Conservation (phyloP, 2,888 invertebrate genomes). For the Scelioninae gen. 1 region DNA sequence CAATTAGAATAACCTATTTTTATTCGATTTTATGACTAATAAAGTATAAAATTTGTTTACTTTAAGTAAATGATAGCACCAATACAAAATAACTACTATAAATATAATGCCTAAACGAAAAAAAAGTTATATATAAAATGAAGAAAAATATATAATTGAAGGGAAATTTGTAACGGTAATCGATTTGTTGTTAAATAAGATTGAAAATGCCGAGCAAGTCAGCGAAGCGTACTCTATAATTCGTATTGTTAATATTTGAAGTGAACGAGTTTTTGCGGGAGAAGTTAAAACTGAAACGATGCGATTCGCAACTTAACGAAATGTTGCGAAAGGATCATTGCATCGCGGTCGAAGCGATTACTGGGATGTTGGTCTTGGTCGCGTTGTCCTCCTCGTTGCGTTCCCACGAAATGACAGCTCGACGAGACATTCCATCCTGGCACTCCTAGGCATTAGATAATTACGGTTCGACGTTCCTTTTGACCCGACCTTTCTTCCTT, state of each 20-base stretch:
- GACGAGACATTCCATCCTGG: constrained; percentile 74
- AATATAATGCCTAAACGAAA: no score
- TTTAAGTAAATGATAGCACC: no score
- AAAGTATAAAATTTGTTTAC: no score
- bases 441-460: constrained; percentile 76
- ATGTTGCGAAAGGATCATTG: constrained; percentile 39
- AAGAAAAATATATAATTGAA: not conserved
- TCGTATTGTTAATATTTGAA: constrained; percentile 11
- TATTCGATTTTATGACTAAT: no score
- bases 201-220: not conserved
- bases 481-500: constrained; percentile 69
- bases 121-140: no score
- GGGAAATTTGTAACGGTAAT: no score
- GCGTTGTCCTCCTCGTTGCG: constrained; percentile 65
- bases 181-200: not conserved
- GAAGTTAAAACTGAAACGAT: not conserved
- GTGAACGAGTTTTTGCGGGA: not conserved
- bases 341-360: constrained; percentile 59
- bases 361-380: constrained; percentile 39
- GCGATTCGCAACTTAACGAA: constrained; percentile 25
- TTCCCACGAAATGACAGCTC: constrained; percentile 73
- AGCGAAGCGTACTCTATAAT: constrained; percentile 1
- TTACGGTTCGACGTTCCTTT: constrained; percentile 72
- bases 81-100: no score
- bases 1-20: no score